A percentile compares a stretch with the other conserved stretches of the same genome.
These are phyloP conservation scores for Drymonia ruficornis DNA, from an alignment of 2,888 invertebrate species.

Conservation along the genomic window DNA sequence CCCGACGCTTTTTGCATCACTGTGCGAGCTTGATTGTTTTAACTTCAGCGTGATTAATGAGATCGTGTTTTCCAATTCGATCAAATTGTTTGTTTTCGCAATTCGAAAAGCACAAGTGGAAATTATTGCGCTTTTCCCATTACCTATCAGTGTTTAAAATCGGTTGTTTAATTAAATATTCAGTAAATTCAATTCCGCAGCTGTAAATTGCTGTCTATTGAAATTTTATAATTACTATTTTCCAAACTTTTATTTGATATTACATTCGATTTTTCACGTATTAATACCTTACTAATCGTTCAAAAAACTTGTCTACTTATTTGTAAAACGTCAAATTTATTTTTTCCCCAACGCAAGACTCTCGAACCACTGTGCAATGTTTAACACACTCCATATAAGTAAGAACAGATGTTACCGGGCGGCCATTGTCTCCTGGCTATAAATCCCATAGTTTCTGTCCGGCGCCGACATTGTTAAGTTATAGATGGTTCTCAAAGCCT, in stretches of 20 bases:
- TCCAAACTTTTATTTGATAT: too few relatives aligned
- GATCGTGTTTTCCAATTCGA: constrained; percentile 27
- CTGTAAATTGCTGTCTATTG: too few relatives aligned
- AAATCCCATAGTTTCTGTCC: constrained; percentile 41
- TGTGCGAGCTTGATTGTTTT: constrained; percentile 41
- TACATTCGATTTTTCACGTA: too few relatives aligned
- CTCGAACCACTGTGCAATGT: constrained; percentile 22
- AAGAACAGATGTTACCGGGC: constrained; percentile 38
- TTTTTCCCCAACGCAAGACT: background rate
- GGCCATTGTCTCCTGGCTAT: constrained; percentile 44
- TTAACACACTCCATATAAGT: constrained; percentile 25
- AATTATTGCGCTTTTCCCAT: constrained; percentile 19
- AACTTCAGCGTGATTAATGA: constrained; percentile 48
- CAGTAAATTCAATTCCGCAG: too few relatives aligned
- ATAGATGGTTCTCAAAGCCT: constrained; percentile 35
- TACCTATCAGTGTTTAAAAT: background rate
- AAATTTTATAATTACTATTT: too few relatives aligned
- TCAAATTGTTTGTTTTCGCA: constrained; percentile 28
- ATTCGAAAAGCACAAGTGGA: constrained; percentile 17
- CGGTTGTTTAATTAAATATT: background rate
- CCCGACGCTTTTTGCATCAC: constrained; percentile 23
- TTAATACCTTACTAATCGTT: too few relatives aligned
- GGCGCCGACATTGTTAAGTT: constrained; percentile 41
- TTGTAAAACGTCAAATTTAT: background rate
- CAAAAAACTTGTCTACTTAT: too few relatives aligned